A percentile compares a stretch with the other conserved stretches of the same genome.
Evolutionary conservation across 2,888 invertebrate species (phyloP).

Genomic region (Xestia xanthographa): DNA sequence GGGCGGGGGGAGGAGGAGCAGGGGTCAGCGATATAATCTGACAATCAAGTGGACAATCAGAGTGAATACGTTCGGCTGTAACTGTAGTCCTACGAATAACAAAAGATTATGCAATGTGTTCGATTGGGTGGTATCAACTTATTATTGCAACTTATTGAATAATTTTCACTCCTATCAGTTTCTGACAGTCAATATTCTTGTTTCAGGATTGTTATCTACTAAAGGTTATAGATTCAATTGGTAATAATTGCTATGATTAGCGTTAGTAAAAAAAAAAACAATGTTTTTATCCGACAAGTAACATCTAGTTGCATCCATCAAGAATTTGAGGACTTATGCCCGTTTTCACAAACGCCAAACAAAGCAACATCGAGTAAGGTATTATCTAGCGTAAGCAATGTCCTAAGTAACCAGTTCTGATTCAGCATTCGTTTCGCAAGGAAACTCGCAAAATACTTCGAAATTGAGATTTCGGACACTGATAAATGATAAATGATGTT

Average conservation of each 20-base stretch:
- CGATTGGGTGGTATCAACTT: background rate
- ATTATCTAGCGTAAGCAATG: background rate
- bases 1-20: constrained; percentile 1
- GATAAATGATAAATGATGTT: no score
- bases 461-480: background rate
- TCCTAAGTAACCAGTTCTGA: background rate
- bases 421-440: background rate
- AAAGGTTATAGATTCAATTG: no score
- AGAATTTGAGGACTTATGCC: background rate
- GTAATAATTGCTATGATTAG: background rate
- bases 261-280: background rate
- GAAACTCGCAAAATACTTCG: background rate
- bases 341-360: background rate
- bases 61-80: constrained; percentile 31
- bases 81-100: constrained; percentile 22
- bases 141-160: constrained; percentile 1
- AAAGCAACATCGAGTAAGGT: no score
- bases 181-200: background rate
- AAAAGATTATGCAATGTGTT: constrained; percentile 16
- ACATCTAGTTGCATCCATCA: background rate
- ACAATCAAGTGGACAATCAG: constrained; percentile 52
- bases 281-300: background rate
- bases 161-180: background rate
- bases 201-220: background rate
- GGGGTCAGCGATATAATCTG: constrained; percentile 42